These are phyloP conservation scores for Calephelis perditalis DNA, from an alignment of 2,888 invertebrate genomes.

Conservation along the genomic window DNA sequence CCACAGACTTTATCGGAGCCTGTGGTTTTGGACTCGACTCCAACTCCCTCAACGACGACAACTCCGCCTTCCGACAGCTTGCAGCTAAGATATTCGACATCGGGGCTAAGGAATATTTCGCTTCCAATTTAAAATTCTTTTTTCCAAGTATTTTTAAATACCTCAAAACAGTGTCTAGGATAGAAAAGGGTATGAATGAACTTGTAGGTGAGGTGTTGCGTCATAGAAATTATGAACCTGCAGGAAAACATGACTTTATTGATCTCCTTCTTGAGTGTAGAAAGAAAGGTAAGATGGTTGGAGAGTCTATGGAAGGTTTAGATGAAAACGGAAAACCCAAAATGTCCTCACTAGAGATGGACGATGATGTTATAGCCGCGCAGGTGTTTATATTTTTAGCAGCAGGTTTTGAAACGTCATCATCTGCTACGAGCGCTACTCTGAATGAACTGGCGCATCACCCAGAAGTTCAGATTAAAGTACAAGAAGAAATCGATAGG, in stretches of 20 bases:
- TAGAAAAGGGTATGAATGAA: constrained; percentile 42
- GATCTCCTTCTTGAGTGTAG: constrained; percentile 35
- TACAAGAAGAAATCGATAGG: too few relatives aligned
- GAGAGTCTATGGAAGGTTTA: constrained; percentile 32
- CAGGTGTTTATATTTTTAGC: constrained; percentile 22
- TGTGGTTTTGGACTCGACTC: constrained; percentile 17
- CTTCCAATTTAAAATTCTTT: constrained; percentile 37
- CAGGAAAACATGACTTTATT: constrained; percentile 20
- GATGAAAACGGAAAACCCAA: constrained; percentile 29
- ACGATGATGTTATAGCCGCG: constrained; percentile 29
- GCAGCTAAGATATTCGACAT: constrained; percentile 42
- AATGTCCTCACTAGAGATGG: constrained; percentile 25
- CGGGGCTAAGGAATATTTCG: constrained; percentile 32
- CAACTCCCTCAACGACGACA: constrained; percentile 46
- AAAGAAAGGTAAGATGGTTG: constrained; percentile 32
- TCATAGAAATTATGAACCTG: constrained; percentile 44
- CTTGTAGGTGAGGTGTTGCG: constrained; percentile 44
- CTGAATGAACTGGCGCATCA: constrained; percentile 26
- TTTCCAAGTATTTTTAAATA: constrained; percentile 43
- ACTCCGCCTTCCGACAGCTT: constrained; percentile 47
- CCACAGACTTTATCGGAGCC: too few relatives aligned
- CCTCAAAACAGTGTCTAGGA: constrained; percentile 38
- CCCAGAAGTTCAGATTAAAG: too few relatives aligned
- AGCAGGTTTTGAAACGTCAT: too few relatives aligned
- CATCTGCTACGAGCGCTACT: too few relatives aligned